These are phyloP conservation scores for Antechinus flavipes DNA, from an alignment of 2,113 vertebrate species.

Conservation along the genomic window DNA sequence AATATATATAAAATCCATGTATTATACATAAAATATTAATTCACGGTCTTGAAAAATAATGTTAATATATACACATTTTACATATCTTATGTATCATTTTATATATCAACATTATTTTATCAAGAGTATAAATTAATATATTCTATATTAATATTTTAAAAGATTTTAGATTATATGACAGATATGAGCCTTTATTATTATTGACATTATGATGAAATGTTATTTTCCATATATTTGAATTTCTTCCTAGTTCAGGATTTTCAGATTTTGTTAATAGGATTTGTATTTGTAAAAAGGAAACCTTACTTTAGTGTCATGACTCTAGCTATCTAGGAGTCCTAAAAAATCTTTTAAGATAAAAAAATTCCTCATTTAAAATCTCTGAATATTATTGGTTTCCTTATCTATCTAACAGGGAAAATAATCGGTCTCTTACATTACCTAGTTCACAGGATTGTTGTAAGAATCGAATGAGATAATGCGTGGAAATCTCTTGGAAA, in stretches of 20 bases:
- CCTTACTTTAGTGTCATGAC: not conserved
- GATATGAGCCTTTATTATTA: not conserved
- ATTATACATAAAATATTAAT: too few species aligned
- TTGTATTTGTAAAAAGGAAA: not conserved
- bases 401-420: not conserved
- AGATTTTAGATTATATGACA: not conserved
- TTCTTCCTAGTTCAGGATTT: slow-evolving; percentile 46
- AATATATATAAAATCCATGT: too few species aligned
- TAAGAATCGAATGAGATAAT: not conserved
- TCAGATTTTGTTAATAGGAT: not conserved
- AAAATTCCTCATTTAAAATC: slow-evolving; percentile 41
- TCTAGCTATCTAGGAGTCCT: slow-evolving; percentile 20
- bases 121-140: not conserved
- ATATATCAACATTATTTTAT: not conserved
- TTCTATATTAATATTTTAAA: not conserved
- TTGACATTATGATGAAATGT: not conserved
- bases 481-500: not conserved
- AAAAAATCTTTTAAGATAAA: slow-evolving; percentile 47
- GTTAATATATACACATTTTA: too few species aligned
- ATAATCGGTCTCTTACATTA: not conserved
- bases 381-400: not conserved
- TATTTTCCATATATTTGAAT: not conserved
- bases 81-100: too few species aligned
- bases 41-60: too few species aligned
- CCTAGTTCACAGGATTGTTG: not conserved